Conservation (phyloP, 2,888 invertebrate genomes). For the Tetropium fuscum region DNA sequence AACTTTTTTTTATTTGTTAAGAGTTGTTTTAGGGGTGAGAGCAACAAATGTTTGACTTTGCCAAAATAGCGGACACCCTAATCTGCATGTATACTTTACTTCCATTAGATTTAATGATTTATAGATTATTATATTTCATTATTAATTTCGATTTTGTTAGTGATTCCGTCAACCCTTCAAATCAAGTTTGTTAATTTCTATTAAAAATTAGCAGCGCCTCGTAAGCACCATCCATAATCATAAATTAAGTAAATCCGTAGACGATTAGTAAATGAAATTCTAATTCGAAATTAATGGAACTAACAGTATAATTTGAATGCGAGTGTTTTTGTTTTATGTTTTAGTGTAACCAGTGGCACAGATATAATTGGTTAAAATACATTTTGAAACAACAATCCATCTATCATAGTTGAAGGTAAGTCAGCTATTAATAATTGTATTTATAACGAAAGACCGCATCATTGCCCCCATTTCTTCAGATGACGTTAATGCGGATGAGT, state of each 20-base stretch:
- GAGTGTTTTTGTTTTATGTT: slow-evolving; percentile 30
- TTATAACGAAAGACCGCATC: slow-evolving; percentile 58
- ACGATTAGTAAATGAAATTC: slow-evolving; percentile 29
- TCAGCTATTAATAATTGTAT: slow-evolving; percentile 60
- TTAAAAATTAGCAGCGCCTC: slow-evolving; percentile 28
- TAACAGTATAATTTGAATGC: slow-evolving; percentile 26
- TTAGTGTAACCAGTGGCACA: slow-evolving; percentile 38
- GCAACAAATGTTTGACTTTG: too few relatives aligned
- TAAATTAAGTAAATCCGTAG: slow-evolving; percentile 27
- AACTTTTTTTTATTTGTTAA: too few relatives aligned
- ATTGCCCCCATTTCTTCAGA: slow-evolving; percentile 60
- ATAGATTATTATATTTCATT: too few relatives aligned
- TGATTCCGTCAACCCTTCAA: background rate
- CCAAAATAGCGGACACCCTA: too few relatives aligned
- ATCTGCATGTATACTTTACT: too few relatives aligned
- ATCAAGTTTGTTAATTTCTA: background rate
- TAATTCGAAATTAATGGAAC: slow-evolving; percentile 28
- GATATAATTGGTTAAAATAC: slow-evolving; percentile 44
- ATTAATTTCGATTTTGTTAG: slow-evolving; percentile 3
- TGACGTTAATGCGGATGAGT: slow-evolving; percentile 57
- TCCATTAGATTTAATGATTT: too few relatives aligned
- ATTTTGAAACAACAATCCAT: slow-evolving; percentile 45
- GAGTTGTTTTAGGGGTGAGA: too few relatives aligned
- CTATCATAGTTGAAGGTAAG: slow-evolving; percentile 54
- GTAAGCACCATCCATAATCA: slow-evolving; percentile 19